Evolutionary conservation across 2,797 vertebrate species (phyloP), one percentile per base, ranked within the genome.

Genomic region (Miopithecus talapoin): DNA sequence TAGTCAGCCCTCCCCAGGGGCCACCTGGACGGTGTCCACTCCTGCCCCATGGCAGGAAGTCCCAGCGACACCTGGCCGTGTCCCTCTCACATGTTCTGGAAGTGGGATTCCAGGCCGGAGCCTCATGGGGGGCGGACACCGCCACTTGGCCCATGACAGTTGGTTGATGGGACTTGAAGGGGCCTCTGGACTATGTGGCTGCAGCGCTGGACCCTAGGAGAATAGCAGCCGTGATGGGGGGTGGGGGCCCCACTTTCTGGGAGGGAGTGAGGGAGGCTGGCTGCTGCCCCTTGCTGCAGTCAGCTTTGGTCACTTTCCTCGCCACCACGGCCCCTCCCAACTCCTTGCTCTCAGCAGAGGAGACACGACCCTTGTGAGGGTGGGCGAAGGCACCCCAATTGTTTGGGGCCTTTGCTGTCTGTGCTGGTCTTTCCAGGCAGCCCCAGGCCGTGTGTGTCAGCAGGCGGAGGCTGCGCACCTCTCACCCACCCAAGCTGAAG

Each of bases 251-350:
- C 64, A 33, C 64, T 68, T 68, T n/a, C 64, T 68, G 64, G 50
- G 39, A 7, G n/a, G 50, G 13, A 41, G n/a, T 33, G 68, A 72
- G 28, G 70, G 13, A 41, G 17, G 48, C 84, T 4, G 12, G 43
- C 19, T 48, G 8, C 30, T 14, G 46, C 30, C 19, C 61, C 61
- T n/a, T 55, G 53, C 53, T 55, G 53, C 19, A 3, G 48, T 48
- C 46, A 50, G 22, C 76, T n/a, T 36, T 24, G 21, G 24, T 36
- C 74, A 11, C 43, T 64, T n/a, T 26, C 26, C 17, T 17, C 46
- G 85, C 74, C 1, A 2, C 21, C 50, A 5, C 5, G 2, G 30
- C 3, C 0, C 33, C 1, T 0, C 6, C 4, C 0, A 30, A 17
- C 55, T 55, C 57, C 55, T 14, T 41, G 48, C 17, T 64, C n/a